Evolutionary conservation across 2,113 vertebrate genomes (phyloP), one percentile per base, ranked within the genome.

Genomic region (Cacatua alba): DNA sequence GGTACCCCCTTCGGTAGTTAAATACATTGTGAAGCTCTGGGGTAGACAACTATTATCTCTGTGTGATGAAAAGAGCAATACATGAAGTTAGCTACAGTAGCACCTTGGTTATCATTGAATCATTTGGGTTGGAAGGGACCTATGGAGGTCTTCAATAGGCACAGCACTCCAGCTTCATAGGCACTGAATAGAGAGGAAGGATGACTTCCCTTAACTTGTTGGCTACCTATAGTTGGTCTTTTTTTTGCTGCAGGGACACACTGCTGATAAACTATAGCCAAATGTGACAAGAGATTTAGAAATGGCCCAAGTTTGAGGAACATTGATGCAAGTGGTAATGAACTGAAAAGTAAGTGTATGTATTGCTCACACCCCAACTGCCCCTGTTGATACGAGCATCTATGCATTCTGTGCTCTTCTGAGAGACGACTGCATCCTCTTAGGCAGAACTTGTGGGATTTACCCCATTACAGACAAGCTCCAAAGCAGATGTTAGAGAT

Each of bases 21-120:
- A 87, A 78, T 13, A 25, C 0, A 0, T 10, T 16, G 46, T 55
- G 41, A 21, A 70, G 74, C 11, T n/a, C 11, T 1, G 1, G 26
- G 4, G 16, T 26, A 48, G 15, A 20, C 11, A 18, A 2, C 23
- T 57, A 46, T 11, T 37, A 11, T 1, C 2, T 43, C 5, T 51
- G 48, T n/a, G 28, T 71, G 63, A 63, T 33, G 26, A 29, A 83
- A 10, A 0, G 1, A 39, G 21, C 13, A 14, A 17, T 10, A 8
- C 5, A 5, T 2, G 16, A 5, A 18, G 13, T 64, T 21, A 51
- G 15, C 12, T 18, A 18, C 9, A 20, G 43, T 1, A 35, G 31
- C 7, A 26, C 31, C 31, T 64, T 48, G 26, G 48, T 29, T 77
- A 81, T 28, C 7, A 39, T 14, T 53, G 6, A 35, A 19, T 78